phyloP scores from a whole-genome alignment of 2,797 vertebrate species.

The Gallinago stenura region DNA sequence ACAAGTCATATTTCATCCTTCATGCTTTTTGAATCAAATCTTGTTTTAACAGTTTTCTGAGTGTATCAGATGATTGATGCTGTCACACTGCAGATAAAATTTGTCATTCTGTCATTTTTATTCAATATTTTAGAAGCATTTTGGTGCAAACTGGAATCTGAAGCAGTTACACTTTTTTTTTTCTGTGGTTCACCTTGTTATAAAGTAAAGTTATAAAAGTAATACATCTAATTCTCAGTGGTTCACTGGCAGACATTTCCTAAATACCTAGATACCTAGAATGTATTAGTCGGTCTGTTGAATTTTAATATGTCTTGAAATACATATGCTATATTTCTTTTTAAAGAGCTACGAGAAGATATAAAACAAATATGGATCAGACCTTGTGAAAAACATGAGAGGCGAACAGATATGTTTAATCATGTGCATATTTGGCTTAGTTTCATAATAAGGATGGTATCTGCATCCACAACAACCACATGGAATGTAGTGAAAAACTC shows the following conservation, averaged over 20 bases:
- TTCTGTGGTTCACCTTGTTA: background rate
- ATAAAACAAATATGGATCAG: background rate
- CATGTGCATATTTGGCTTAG: background rate
- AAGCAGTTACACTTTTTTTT: background rate
- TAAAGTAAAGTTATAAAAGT: background rate
- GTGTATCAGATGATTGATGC: conserved; percentile 31
- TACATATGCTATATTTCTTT: background rate
- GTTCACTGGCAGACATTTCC: background rate
- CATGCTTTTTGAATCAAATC: background rate
- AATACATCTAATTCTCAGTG: background rate
- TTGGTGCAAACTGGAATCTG: background rate
- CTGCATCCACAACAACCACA: background rate
- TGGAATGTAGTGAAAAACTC: background rate
- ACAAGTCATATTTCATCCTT: conserved; percentile 1
- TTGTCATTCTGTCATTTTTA: conserved; percentile 18
- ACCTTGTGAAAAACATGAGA: background rate
- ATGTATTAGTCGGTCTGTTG: background rate
- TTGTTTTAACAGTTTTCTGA: background rate
- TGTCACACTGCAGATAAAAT: conserved; percentile 15
- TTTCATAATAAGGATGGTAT: background rate
- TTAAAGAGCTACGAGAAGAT: background rate
- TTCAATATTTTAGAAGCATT: background rate
- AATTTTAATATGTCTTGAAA: background rate
- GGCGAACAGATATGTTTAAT: background rate
- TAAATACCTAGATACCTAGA: background rate